Base-by-base conservation (phyloP, 2,113 vertebrate species). In the Gnathonemus echidnorhynchus region DNA sequence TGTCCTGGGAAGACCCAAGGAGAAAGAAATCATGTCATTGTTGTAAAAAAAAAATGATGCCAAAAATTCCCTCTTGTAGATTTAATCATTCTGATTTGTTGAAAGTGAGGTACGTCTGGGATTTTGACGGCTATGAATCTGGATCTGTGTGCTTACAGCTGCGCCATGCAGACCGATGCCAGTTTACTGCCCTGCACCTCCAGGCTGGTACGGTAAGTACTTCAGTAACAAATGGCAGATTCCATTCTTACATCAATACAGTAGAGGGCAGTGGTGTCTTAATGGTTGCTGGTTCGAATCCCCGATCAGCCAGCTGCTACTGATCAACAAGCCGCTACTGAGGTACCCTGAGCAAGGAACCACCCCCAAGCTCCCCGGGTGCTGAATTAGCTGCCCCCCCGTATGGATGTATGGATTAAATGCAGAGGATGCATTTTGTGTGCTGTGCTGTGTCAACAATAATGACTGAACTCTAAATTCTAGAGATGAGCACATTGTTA, bases 191-290 rank as follows among this genome's bases (percentile, higher is more conserved):
- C 95, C 96, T 0, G 91, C 96, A 8, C 95, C 95, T 0, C 95
- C 95, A 3, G 95, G 96, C 89, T 96, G 96, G 96, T 96, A 96
- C 80, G 95, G 96, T 96, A 89, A 94, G 96, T 95, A 92, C 58
- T 88, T 27, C 89, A 85, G 52, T 42, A 45, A n/a, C 24, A 15
- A 87, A 49, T 8, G 24, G 39, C 49, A 5, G 17, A 21, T 45
- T 45, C 52, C 87, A 39, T 45, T 46, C 35, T 66, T 58, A 3
- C 50, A 4, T 39, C 45, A 7, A 10, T 21, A 74, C 88, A 19
- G 3, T 74, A 86, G 35, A 6, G 9, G 1, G 53, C 53, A 56
- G 19, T 21, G 5, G 1, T 56, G 53, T 53, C 52, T 53, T 19
- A 53, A 19, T 53, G 52, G 3, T 21, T 21, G 53, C 10, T 7